Evolutionary conservation across 30 jellyfish, hydroid and myxozoan species (phyloP), one percentile per base, ranked within the genome.

Genomic region (Clytia hemisphaerica): DNA sequence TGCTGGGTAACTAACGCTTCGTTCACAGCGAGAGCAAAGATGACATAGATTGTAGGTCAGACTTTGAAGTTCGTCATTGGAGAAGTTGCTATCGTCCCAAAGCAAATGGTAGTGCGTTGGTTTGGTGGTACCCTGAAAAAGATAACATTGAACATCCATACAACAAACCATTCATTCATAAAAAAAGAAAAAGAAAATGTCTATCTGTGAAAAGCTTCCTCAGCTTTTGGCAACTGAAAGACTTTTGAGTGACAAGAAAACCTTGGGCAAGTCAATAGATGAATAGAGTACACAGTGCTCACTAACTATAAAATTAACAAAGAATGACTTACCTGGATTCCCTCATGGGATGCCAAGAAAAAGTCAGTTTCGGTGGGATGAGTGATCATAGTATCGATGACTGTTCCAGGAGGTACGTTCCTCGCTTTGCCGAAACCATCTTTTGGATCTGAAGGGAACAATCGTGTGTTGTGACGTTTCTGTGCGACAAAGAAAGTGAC

Each of bases 381-480:
- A 40, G 85, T 67, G 34, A 80, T 58, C 1, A 48, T 59, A 37
- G 57, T 63, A 42, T 80, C 93, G 16, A 80, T 85, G n/a, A 68
- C 82, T 16, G 93, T 80, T 32, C 93, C 93, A 6, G 93, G 85
- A 28, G 93, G 93, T 30, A 80, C 71, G 45, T 80, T 80, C 24
- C 36, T 45, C 45, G 76, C 61, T 54, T 60, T 80, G 0, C 93
- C 93, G 32, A 80, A 64, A 72, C 60, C 79, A 30, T 82, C 94
- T 38, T 42, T 73, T 28, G 5, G 24, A 50, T 72, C 35, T 24
- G 28, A 62, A 10, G 89, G 77, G 34, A 72, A 82, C 18, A 82
- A 53, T 18, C 84, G 67, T 15, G 74, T 78, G 35, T 82, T 73
- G 45, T 82, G 94, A 7, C 94, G 38, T 50, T 82, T 82, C 61